phyloP scores from a whole-genome alignment of 2,797 vertebrate species.

The Premnoplex brunnescens region DNA sequence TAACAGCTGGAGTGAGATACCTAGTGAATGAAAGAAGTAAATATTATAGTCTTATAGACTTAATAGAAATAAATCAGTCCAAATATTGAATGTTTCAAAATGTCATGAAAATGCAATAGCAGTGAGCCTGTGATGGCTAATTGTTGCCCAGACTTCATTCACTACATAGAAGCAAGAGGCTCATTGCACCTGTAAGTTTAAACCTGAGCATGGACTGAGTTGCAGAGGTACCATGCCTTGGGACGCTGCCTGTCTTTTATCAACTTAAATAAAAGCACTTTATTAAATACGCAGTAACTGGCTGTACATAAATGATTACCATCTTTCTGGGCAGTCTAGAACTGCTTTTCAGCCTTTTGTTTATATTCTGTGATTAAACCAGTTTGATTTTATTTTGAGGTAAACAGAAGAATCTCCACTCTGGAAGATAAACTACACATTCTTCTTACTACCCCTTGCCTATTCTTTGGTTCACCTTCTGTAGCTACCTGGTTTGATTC shows the following conservation, averaged over 20 bases:
- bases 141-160: background rate
- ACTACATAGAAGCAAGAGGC: background rate
- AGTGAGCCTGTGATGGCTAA: background rate
- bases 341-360: background rate
- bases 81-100: background rate
- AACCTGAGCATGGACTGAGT: background rate
- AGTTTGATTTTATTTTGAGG: background rate
- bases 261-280: background rate
- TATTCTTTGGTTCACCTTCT: background rate
- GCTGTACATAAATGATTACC: background rate
- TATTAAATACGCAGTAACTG: background rate
- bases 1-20: background rate
- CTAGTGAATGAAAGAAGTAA: background rate
- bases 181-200: background rate
- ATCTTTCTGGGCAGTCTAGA: background rate
- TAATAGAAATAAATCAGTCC: background rate
- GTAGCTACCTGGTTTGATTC: background rate
- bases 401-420: background rate
- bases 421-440: background rate
- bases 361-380: background rate
- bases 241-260: background rate
- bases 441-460: background rate
- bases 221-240: background rate
- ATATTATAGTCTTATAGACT: background rate
- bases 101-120: background rate